These are phyloP conservation scores for Trinectes maculatus DNA, from an alignment of 2,113 vertebrate genomes.

Conservation along the genomic window DNA sequence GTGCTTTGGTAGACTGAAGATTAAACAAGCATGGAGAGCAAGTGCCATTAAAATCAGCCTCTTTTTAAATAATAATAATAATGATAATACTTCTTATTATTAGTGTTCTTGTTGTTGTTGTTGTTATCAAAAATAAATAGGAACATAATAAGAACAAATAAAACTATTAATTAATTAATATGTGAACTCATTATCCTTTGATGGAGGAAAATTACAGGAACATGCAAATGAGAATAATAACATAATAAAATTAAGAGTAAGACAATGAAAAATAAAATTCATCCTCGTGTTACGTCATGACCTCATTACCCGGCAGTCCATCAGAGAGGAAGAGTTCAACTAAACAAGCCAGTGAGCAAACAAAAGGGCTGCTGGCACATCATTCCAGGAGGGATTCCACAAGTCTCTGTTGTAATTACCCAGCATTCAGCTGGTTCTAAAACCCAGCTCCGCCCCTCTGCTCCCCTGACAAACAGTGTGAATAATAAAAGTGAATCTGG, in stretches of 20 bases:
- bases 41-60: too few relatives aligned
- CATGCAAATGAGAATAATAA: neutral
- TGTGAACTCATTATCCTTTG: too few relatives aligned
- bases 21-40: neutral
- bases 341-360: slow-evolving; percentile 58
- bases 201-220: neutral
- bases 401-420: slow-evolving; percentile 66
- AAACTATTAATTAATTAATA: neutral
- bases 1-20: neutral
- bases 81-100: too few relatives aligned
- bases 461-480: slow-evolving; percentile 37
- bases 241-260: too few relatives aligned
- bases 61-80: too few relatives aligned
- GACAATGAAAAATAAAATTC: neutral
- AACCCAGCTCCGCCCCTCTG: slow-evolving; percentile 27
- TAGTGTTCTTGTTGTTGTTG: too few relatives aligned
- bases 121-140: neutral
- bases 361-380: slow-evolving; percentile 58
- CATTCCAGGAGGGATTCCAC: slow-evolving; percentile 44
- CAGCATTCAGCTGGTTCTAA: slow-evolving; percentile 56
- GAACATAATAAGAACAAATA: neutral
- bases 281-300: slow-evolving; percentile 26
- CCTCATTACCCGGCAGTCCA: slow-evolving; percentile 51
- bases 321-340: slow-evolving; percentile 47
- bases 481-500: slow-evolving; percentile 47